phyloP scores from a whole-genome alignment of 2,888 invertebrate genomes.

The Tiphia femorata region DNA sequence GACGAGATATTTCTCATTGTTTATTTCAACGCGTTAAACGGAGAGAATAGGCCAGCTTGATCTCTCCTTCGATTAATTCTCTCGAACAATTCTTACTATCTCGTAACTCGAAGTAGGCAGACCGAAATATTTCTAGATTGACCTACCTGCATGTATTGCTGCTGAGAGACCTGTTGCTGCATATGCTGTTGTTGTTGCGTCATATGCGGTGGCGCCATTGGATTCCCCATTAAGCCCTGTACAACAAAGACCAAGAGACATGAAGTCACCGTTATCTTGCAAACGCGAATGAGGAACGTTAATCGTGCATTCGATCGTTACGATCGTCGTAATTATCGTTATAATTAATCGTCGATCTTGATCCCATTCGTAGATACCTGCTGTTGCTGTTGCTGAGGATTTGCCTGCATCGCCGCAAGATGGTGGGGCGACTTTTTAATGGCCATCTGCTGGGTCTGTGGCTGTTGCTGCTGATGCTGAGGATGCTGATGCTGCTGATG shows the following conservation, averaged over 20 bases:
- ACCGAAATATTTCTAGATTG: too few relatives aligned
- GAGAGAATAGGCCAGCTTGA: too few relatives aligned
- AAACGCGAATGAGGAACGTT: too few relatives aligned
- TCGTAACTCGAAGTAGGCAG: too few relatives aligned
- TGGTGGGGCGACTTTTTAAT: conserved; percentile 65
- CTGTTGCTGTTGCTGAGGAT: conserved; percentile 66
- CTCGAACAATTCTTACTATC: too few relatives aligned
- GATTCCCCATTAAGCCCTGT: conserved; percentile 62
- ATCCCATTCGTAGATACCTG: too few relatives aligned
- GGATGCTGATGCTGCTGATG: conserved; percentile 63
- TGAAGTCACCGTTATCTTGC: too few relatives aligned
- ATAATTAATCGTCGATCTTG: too few relatives aligned
- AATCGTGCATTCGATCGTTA: background rate
- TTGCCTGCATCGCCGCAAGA: conserved; percentile 62
- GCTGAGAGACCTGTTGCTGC: conserved; percentile 65
- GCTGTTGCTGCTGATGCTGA: conserved; percentile 65
- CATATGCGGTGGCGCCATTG: conserved; percentile 64
- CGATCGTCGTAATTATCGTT: background rate
- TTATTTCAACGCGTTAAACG: too few relatives aligned
- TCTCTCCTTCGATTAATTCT: too few relatives aligned
- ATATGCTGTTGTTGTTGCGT: conserved; percentile 61
- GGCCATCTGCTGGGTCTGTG: conserved; percentile 62
- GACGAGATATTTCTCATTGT: too few relatives aligned
- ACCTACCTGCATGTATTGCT: conserved; percentile 68
- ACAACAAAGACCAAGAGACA: conserved; percentile 8